Conservation (phyloP, 2,888 invertebrate genomes). For the Trilocha varians region DNA sequence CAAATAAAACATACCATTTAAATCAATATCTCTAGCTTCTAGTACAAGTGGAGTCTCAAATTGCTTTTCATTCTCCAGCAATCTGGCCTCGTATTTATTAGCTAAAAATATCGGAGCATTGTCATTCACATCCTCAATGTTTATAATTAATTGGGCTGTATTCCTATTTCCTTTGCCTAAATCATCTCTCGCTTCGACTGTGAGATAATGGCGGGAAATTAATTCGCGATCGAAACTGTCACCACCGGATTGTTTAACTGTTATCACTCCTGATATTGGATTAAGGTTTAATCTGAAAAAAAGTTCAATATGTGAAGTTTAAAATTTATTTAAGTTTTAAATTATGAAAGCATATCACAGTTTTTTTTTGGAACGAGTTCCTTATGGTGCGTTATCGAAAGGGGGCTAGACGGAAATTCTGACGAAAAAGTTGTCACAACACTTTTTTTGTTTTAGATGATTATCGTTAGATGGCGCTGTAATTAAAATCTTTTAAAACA, state of each 20-base stretch:
- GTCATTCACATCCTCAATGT: constrained; percentile 91
- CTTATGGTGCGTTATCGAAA: too few species aligned
- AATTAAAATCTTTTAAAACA: too few species aligned
- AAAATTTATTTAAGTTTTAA: too few species aligned
- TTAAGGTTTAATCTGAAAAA: constrained; percentile 82
- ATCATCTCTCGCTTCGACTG: constrained; percentile 92
- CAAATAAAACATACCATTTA: constrained; percentile 75
- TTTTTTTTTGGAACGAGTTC: too few species aligned
- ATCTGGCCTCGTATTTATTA: constrained; percentile 84
- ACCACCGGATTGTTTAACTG: constrained; percentile 82
- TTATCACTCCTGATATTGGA: constrained; percentile 86
- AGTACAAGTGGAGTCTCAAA: constrained; percentile 84
- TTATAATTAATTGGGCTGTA: constrained; percentile 86
- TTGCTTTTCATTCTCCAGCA: constrained; percentile 85
- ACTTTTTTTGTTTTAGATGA: too few species aligned
- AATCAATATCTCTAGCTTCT: constrained; percentile 88
- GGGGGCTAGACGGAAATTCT: too few species aligned
- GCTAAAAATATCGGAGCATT: constrained; percentile 90
- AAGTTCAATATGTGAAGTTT: background rate
- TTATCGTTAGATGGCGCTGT: too few species aligned
- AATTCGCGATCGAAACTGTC: constrained; percentile 90
- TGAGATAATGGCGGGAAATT: constrained; percentile 86
- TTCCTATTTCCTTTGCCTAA: constrained; percentile 85
- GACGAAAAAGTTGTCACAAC: too few species aligned
- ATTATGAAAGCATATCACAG: too few species aligned